Conservation (phyloP, 2,797 vertebrate species). For the Sitta carolinensis region DNA sequence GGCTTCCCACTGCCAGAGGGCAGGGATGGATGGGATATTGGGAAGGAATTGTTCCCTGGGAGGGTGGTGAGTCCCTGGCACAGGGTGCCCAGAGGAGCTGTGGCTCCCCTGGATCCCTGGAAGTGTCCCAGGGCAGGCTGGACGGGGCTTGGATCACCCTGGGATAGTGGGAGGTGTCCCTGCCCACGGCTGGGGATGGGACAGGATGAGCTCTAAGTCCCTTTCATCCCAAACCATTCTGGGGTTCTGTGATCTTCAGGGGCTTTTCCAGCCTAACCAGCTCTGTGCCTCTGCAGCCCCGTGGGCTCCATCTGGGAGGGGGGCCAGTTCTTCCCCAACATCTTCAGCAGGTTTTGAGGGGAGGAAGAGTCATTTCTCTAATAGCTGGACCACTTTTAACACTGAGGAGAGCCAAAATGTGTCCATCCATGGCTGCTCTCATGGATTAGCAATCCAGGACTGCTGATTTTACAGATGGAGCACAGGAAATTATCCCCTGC, state of each 20-base stretch:
- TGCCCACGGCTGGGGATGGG: rapidly evolving
- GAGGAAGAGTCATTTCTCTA: neutral
- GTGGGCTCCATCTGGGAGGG: rapidly evolving
- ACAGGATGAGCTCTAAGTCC: rapidly evolving
- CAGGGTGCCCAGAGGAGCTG: rapidly evolving
- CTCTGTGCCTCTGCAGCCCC: neutral
- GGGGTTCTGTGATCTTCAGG: neutral
- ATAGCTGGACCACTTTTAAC: neutral
- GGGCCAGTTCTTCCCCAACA: neutral
- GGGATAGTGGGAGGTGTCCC: rapidly evolving
- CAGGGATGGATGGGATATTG: rapidly evolving
- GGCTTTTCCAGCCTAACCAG: neutral
- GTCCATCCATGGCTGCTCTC: neutral
- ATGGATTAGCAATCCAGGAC: neutral
- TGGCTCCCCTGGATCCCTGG: neutral
- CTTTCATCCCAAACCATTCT: neutral
- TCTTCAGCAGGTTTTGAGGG: rapidly evolving
- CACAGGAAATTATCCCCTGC: neutral
- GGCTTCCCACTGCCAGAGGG: neutral
- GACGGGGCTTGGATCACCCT: rapidly evolving
- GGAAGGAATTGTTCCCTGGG: rapidly evolving
- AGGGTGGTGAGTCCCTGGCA: rapidly evolving
- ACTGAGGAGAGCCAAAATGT: neutral
- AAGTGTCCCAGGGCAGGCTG: rapidly evolving
- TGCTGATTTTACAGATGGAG: neutral